Percentiles rank a stretch among this genome's conserved stretches.
Evolutionary conservation across 2,113 vertebrate genomes (phyloP).

Genomic region (Indri indri): DNA sequence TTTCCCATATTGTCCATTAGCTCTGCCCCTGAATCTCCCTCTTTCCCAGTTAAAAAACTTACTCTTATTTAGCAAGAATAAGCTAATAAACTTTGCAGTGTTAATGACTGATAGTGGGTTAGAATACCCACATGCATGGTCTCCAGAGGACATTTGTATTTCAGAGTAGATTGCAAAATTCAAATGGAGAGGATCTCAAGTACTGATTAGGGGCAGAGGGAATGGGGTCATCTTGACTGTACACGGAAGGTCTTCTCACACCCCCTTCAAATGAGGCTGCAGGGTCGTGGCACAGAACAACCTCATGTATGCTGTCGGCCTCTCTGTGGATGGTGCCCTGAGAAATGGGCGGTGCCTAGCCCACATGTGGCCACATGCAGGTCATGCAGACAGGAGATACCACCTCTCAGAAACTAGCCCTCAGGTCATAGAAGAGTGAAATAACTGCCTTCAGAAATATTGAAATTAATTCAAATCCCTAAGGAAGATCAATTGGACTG

Average conservation of each 20-base stretch:
- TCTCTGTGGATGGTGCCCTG: neutral
- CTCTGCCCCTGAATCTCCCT: neutral
- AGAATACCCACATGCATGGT: neutral
- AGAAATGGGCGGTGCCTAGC: neutral
- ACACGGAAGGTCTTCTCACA: neutral
- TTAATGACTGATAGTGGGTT: neutral
- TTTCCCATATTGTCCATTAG: neutral
- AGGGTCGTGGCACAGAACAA: neutral
- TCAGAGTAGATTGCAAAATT: neutral
- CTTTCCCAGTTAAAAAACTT: neutral
- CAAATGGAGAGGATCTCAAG: neutral
- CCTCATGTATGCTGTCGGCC: neutral
- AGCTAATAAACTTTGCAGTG: neutral
- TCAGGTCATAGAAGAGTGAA: neutral
- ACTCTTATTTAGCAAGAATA: neutral
- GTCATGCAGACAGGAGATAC: neutral
- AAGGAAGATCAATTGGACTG: neutral
- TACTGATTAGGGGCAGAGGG: neutral
- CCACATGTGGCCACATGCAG: accelerated
- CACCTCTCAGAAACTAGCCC: neutral
- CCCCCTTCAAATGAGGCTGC: neutral
- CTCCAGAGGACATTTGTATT: neutral
- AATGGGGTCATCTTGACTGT: neutral
- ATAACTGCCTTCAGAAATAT: neutral
- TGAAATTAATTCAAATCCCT: neutral